Conservation (phyloP, 2,797 vertebrate species). For the Yasuhikotakia modesta region DNA sequence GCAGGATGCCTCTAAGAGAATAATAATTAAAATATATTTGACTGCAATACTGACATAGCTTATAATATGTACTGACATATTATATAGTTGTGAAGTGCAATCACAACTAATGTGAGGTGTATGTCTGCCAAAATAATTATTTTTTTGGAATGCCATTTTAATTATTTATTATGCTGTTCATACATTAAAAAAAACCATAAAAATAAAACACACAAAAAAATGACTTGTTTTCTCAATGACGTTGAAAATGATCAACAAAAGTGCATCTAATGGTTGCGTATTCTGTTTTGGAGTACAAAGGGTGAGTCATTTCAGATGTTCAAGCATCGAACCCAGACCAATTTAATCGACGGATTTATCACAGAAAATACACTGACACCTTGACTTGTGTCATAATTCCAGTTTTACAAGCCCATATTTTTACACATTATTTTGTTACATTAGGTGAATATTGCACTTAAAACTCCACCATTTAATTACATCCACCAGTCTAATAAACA, state of each 20-base stretch:
- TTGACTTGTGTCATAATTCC: constrained; percentile 91
- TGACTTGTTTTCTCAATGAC: constrained; percentile 53
- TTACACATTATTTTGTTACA: constrained; percentile 88
- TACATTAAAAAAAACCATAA: neutral
- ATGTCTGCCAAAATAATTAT: neutral
- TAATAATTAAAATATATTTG: neutral
- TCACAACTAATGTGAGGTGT: neutral
- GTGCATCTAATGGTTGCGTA: constrained; percentile 77
- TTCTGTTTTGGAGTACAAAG: constrained; percentile 80
- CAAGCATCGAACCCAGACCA: constrained; percentile 75
- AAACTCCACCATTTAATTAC: constrained; percentile 97
- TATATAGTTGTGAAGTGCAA: neutral
- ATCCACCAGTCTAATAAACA: constrained; percentile 98
- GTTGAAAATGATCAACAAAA: constrained; percentile 77
- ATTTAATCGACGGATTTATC: constrained; percentile 90
- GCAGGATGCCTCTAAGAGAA: neutral
- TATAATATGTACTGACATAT: neutral
- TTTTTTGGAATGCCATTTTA: neutral
- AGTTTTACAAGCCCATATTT: constrained; percentile 90
- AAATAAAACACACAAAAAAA: neutral
- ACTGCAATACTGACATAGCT: constrained; percentile 1
- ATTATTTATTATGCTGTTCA: too few species aligned
- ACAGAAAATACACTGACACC: constrained; percentile 91
- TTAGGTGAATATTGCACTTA: constrained; percentile 96
- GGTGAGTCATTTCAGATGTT: constrained; percentile 80